Conservation (phyloP, 2,797 vertebrate genomes). For the Danio aesculapii region DNA sequence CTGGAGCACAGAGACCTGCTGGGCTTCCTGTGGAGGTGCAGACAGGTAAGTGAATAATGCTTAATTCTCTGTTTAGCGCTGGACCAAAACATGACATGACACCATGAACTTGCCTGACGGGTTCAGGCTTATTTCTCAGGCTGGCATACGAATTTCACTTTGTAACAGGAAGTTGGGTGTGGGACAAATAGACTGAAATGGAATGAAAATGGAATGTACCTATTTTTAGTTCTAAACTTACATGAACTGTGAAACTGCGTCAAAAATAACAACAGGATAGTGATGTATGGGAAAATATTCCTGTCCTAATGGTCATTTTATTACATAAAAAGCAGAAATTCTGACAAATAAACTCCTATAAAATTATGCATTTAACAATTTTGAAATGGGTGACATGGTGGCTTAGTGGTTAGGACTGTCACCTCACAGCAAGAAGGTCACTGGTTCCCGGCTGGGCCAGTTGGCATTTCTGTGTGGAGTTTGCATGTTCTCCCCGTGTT, state of each 20-base stretch:
- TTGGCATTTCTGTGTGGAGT: too few species aligned
- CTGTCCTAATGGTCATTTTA: too few species aligned
- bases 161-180: background rate
- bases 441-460: too few species aligned
- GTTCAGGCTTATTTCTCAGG: background rate
- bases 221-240: background rate
- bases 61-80: background rate
- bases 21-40: slow-evolving; percentile 88
- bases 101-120: background rate
- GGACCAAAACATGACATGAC: background rate
- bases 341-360: too few species aligned
- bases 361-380: too few species aligned
- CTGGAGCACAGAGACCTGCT: slow-evolving; percentile 84
- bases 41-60: slow-evolving; percentile 69
- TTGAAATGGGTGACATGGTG: too few species aligned
- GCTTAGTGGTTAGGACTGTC: too few species aligned
- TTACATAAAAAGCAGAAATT: too few species aligned
- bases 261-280: too few species aligned
- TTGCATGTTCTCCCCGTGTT: too few species aligned
- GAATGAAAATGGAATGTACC: background rate
- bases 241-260: background rate
- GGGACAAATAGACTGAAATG: background rate
- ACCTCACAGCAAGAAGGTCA: too few species aligned
- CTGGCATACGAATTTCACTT: background rate
- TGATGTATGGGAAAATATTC: too few species aligned